Base-by-base conservation (phyloP, 2,888 invertebrate genomes). In the Tromatobia lineatoria region DNA sequence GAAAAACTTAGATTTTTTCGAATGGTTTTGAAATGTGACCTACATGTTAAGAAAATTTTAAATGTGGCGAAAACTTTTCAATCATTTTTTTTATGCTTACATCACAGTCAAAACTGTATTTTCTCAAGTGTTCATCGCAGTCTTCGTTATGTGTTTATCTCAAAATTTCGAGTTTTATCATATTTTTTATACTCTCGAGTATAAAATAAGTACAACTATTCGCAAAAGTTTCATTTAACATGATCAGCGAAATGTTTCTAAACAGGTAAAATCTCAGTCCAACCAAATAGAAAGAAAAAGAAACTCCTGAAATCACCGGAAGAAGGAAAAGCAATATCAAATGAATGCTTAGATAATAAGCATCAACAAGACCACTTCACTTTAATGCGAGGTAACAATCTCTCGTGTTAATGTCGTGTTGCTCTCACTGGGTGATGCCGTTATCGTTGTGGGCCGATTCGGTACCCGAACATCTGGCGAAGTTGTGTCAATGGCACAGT, bases 381-480 rank as follows among this genome's bases (percentile, higher is more conserved):
- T 42, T 10, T 13, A 42, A 7, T 11, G 11, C 38, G 20, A 42
- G 20, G 3, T 64, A 38, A 64, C 42, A 38, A 42, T 64, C 18
- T 18, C 64, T 50, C 75, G 80, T 83, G 38, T 38, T 10, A 10
- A 7, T 20, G n/a, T 13, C n/a, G 10, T 10, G 10, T 38, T 13
- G 38, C 34, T 64, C 11, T 11, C 13, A 20, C 3, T 38, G 64
- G 15, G 11, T 2, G 34, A 38, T 38, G 18, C 87, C 86, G 90
- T 91, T 92, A 91, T 92, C 91, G 87, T 87, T 86, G 90, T 90
- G 91, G 92, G 90, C 84, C 90, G 91, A 91, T 87, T 89, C 89
- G 74, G 87, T 85, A 61, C 78, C 86, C 15, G 38, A 80, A 88
- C 92, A 92, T 92, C 92, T 92, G 91, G 91, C 87, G 86, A 86